phyloP scores from a whole-genome alignment of 2,797 vertebrate species.

The Serranus cabrilla region DNA sequence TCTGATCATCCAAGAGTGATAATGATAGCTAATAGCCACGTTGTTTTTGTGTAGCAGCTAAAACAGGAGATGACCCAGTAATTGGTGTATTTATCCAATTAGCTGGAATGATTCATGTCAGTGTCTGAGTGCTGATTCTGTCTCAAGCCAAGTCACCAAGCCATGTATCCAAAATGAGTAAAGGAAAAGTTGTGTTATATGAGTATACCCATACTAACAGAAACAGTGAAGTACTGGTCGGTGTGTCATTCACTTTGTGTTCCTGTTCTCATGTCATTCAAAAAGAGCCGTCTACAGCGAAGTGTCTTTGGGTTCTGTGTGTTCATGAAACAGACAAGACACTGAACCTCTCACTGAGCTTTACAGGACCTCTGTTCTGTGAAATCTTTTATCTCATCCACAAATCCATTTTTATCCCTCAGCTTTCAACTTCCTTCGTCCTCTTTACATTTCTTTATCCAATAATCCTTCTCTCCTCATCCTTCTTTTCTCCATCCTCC shows the following conservation, averaged over 20 bases:
- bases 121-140: neutral
- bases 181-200: neutral
- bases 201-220: neutral
- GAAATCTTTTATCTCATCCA: conserved; percentile 35
- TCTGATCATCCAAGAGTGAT: no score
- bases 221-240: neutral
- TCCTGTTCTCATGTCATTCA: neutral
- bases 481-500: neutral
- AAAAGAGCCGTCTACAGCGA: neutral
- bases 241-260: neutral
- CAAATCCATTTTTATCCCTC: conserved; percentile 3
- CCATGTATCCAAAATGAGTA: neutral
- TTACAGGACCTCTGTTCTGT: conserved; percentile 15
- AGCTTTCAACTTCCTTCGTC: conserved; percentile 27
- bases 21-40: no score
- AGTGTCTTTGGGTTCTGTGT: neutral
- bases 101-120: neutral
- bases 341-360: neutral
- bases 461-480: conserved; percentile 6
- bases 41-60: neutral
- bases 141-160: neutral
- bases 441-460: conserved; percentile 10
- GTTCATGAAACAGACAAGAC: neutral
- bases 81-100: neutral
- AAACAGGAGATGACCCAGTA: neutral